Conservation (phyloP, 2,888 invertebrate species). For the Oscheius myriophilus region DNA sequence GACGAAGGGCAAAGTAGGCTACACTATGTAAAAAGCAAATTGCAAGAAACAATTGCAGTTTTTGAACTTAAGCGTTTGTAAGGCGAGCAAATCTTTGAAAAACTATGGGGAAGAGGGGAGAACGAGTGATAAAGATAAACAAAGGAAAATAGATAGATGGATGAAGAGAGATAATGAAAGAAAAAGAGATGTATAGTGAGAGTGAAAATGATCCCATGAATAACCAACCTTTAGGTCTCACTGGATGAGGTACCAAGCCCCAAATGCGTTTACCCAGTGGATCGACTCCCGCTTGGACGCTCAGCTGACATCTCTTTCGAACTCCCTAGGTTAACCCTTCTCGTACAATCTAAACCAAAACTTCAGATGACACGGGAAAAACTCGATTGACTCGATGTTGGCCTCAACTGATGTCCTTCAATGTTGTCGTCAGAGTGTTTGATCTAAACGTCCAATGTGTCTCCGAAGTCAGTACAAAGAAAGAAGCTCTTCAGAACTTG, state of each 20-base stretch:
- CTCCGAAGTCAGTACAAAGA: slow-evolving; percentile 79
- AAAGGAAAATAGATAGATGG: too few relatives aligned
- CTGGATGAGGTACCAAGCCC: slow-evolving; percentile 61
- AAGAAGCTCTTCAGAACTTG: slow-evolving; percentile 81
- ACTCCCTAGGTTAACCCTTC: not conserved
- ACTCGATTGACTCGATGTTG: slow-evolving; percentile 59
- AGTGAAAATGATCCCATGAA: not conserved
- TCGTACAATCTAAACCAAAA: not conserved
- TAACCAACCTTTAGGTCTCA: slow-evolving; percentile 37
- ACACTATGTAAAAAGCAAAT: too few relatives aligned
- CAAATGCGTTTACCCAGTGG: slow-evolving; percentile 58
- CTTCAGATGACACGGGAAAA: slow-evolving; percentile 66
- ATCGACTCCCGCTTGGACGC: slow-evolving; percentile 34
- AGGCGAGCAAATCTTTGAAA: too few relatives aligned
- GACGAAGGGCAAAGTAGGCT: too few relatives aligned
- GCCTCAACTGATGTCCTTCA: slow-evolving; percentile 63
- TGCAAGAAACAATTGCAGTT: too few relatives aligned
- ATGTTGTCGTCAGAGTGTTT: slow-evolving; percentile 60
- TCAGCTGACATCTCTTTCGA: slow-evolving; percentile 34
- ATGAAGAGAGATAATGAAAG: too few relatives aligned
- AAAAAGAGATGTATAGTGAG: too few relatives aligned
- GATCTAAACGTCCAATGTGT: slow-evolving; percentile 81
- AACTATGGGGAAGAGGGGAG: too few relatives aligned
- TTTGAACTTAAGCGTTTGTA: too few relatives aligned
- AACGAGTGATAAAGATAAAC: too few relatives aligned